These are phyloP conservation scores for Oconnorella tubifera DNA, from an alignment of 2,888 invertebrate genomes.

Conservation along the genomic window DNA sequence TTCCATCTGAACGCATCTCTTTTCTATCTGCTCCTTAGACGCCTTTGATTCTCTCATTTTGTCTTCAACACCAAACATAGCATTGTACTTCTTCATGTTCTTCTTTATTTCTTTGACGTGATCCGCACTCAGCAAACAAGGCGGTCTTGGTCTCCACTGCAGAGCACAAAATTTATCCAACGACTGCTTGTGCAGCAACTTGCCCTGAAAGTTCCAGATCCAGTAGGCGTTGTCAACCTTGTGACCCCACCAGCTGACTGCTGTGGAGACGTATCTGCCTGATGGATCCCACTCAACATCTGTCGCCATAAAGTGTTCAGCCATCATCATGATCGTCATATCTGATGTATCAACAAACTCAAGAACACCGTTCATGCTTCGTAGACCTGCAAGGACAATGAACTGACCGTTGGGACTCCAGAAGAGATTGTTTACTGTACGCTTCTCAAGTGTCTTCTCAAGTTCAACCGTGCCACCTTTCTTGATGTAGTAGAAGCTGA, in stretches of 20 bases:
- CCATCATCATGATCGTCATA: slow-evolving; percentile 88
- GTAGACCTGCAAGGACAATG: slow-evolving; percentile 84
- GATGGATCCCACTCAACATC: slow-evolving; percentile 99
- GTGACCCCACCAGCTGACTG: slow-evolving; percentile 90
- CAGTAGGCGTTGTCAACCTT: slow-evolving; percentile 84
- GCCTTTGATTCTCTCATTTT: slow-evolving; percentile 85
- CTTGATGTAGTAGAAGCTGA: slow-evolving; percentile 85
- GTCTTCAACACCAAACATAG: slow-evolving; percentile 94
- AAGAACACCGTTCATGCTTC: slow-evolving; percentile 71
- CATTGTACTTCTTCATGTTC: slow-evolving; percentile 93
- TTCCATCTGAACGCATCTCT: slow-evolving; percentile 80
- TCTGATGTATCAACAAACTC: slow-evolving; percentile 95
- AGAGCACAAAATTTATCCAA: slow-evolving; percentile 90
- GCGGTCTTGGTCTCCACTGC: slow-evolving; percentile 91
- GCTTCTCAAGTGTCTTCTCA: slow-evolving; percentile 67
- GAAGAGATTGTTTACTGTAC: slow-evolving; percentile 75
- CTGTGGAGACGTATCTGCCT: slow-evolving; percentile 93
- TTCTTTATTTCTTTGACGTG: slow-evolving; percentile 88
- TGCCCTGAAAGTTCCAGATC: slow-evolving; percentile 94
- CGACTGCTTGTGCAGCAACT: slow-evolving; percentile 73
- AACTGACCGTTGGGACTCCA: slow-evolving; percentile 92
- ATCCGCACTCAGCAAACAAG: slow-evolving; percentile 74
- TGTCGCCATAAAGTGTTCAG: slow-evolving; percentile 86
- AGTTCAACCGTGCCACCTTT: slow-evolving; percentile 78
- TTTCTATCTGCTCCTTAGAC: slow-evolving; percentile 90